Conservation (phyloP, 2,797 vertebrate species). For the Phoxinus dragarum region DNA sequence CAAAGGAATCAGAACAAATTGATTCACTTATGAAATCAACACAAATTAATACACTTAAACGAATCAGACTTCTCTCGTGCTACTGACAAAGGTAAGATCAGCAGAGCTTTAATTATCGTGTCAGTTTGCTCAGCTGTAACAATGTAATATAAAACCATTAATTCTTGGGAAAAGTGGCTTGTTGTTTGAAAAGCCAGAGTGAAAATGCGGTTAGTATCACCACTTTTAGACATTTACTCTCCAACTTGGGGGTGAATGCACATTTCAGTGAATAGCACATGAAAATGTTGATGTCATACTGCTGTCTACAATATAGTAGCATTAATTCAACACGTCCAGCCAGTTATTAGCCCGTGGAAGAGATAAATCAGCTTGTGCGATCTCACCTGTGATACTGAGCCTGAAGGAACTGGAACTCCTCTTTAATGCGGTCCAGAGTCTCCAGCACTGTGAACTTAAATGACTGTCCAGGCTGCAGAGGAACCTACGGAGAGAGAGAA, state of each 20-base stretch:
- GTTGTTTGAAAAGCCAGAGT: background rate
- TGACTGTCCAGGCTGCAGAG: constrained; percentile 89
- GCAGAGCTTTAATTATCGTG: background rate
- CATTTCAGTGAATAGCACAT: background rate
- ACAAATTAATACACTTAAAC: too few species aligned
- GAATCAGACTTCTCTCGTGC: background rate
- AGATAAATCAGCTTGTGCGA: background rate
- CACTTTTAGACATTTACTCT: background rate
- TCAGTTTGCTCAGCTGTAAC: background rate
- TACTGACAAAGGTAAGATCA: background rate
- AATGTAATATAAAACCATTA: background rate
- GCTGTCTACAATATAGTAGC: background rate
- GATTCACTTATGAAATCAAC: too few species aligned
- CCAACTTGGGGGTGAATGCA: background rate
- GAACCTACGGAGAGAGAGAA: constrained; percentile 71
- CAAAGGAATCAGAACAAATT: background rate
- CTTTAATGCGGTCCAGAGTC: constrained; percentile 91
- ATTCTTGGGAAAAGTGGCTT: background rate
- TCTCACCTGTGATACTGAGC: constrained; percentile 87
- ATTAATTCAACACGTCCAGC: constrained; percentile 25
- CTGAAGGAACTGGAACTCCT: constrained; percentile 94
- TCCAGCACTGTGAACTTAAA: constrained; percentile 94
- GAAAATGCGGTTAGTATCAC: background rate
- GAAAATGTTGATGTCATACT: background rate
- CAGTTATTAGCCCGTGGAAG: constrained; percentile 15